Base-by-base conservation (phyloP, 2,888 invertebrate genomes). In the Thereva unica region DNA sequence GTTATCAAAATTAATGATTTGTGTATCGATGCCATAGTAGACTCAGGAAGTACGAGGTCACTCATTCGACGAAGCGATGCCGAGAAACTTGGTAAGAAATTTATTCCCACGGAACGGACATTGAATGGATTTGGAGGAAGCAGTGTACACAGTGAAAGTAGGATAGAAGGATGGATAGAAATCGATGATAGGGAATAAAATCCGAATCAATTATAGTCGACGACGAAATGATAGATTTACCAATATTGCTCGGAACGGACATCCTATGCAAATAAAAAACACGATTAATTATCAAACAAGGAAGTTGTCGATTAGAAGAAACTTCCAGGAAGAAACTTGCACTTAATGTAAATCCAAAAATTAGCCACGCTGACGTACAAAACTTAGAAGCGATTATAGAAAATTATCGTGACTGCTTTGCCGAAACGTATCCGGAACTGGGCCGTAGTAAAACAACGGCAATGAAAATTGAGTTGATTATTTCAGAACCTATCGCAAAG, bases 111-210 rank as follows among this genome's bases (percentile, higher is more conserved):
- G 23, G 12, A 8, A 3, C 1, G 5, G 8, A 47, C 42, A 5
- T 37, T 64, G 10, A 38, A 47, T 4, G 55, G 47, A 4, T 65
- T 65, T 7, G 65, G 47, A 12, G 65, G 65, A 35, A 55, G 65
- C 4, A 3, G 3, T 12, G 10, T 12, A 5, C 3, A 12, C 6
- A 12, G 47, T 4, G 5, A 1, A 10, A 4, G 45, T 9, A 54
- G 45, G 38, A 34, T 61, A 23, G 38, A 35, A 12, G 23, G n/a
- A 34, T 12, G 12, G 6, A n/a, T 64, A 34, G 8, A 37, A 40
- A 53, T 53, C 8, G 64, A 42, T 38, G 34, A 9, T 2, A 8
- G 38, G 5, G 3, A 7, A 49, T 45, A 38, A 9, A 4, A 6
- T 37, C 49, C 1, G 10, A 7, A n/a, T 9, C 49, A 5, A n/a